A percentile compares a stretch with the other conserved stretches of the same genome.
These are phyloP conservation scores for Oryctolagus cuniculus DNA, from an alignment of 2,113 vertebrate species.

Conservation along the genomic window DNA sequence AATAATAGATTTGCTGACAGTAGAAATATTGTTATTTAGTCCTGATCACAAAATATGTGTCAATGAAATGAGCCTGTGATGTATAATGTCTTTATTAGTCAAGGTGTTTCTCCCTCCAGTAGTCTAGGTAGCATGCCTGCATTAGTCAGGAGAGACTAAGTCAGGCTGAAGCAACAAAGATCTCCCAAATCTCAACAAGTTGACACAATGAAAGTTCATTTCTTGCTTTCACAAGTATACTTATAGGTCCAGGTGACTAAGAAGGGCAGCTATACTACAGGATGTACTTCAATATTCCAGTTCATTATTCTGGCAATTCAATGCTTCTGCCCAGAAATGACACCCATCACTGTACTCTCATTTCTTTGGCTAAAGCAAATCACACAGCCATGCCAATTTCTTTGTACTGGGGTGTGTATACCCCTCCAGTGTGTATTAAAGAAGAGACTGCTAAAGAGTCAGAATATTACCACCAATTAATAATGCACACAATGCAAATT, in stretches of 20 bases:
- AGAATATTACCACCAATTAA: background rate
- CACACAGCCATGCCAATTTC: background rate
- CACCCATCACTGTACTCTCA: background rate
- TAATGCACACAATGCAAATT: background rate
- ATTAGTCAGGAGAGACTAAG: constrained; percentile 17
- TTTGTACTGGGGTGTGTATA: background rate
- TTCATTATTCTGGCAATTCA: background rate
- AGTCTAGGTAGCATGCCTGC: background rate
- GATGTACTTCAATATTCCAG: background rate
- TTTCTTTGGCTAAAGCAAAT: constrained; percentile 38
- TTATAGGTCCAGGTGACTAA: background rate
- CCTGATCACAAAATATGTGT: background rate
- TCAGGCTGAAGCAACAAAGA: background rate
- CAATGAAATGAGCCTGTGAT: background rate
- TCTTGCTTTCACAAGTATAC: background rate
- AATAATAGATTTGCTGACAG: background rate
- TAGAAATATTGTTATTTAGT: background rate
- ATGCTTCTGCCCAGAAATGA: background rate
- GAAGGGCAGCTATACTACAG: background rate
- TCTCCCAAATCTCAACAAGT: background rate
- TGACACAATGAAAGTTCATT: background rate
- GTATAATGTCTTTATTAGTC: background rate
- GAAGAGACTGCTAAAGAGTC: background rate
- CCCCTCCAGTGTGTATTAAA: background rate
- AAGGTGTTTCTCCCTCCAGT: background rate